These are phyloP conservation scores for Campopleginae sp. DNA, from an alignment of 2,888 invertebrate species.

Conservation along the genomic window DNA sequence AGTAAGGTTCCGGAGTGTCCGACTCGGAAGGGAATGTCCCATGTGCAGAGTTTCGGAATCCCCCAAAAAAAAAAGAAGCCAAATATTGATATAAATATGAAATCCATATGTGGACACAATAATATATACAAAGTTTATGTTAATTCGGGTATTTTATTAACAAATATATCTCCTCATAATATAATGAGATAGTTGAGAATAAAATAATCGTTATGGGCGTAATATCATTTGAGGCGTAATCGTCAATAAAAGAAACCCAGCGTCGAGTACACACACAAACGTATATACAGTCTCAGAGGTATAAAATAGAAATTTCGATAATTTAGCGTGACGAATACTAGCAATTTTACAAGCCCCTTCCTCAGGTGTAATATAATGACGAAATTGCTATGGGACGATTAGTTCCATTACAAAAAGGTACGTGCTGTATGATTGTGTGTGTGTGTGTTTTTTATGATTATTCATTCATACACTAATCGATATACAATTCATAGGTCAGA, in stretches of 20 bases:
- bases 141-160: background rate
- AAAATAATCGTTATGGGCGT: background rate
- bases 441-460: background rate
- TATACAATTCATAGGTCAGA: background rate
- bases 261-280: background rate
- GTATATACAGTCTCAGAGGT: background rate
- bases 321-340: conserved; percentile 58
- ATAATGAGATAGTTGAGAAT: conserved; percentile 1
- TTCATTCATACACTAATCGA: background rate
- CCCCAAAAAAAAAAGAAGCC: background rate
- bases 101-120: background rate
- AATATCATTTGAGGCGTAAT: background rate
- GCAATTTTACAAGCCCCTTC: conserved; percentile 46
- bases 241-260: background rate
- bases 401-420: conserved; percentile 31
- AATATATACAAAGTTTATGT: background rate
- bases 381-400: conserved; percentile 48
- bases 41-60: background rate
- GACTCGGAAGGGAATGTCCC: background rate
- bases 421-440: conserved; percentile 7
- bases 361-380: conserved; percentile 43
- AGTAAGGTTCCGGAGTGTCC: background rate
- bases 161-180: background rate
- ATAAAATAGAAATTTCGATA: conserved; percentile 57
- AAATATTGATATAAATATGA: background rate